Evolutionary conservation across 2,888 invertebrate genomes (phyloP), one percentile per base, ranked within the genome.

Genomic region (Alentia gelatinosa): DNA sequence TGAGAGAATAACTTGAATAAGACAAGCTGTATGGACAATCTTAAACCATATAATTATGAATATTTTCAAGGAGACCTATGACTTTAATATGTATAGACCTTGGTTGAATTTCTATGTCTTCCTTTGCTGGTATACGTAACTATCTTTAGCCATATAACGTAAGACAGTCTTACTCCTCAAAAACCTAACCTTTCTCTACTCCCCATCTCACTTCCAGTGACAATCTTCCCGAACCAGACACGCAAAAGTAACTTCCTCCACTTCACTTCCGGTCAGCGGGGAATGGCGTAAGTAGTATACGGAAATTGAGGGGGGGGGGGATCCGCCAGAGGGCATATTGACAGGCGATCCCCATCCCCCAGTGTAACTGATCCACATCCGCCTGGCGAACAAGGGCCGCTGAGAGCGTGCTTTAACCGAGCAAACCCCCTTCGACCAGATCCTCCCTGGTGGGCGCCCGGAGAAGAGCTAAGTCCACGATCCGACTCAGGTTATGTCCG

Each of bases 191-290:
- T 30, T n/a, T 12, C 26, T 12, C 74, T 5, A 19, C 74, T n/a
- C 74, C 74, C 30, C 1, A 26, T 33, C 74, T 19, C 19, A 15
- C 74, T 30, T 33, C 74, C 74, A 74, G 30, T 15, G 74, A 15
- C 74, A n/a, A n/a, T n/a, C n/a, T n/a, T n/a, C n/a, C n/a, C n/a
- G n/a, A n/a, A 74, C n/a, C 56, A 56, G 56, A 12, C 30, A 74
- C 33, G 30, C 74, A 15, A 74, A 15, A 26, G 15, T 26, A 15
- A 26, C 74, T 33, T 74, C 33, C 74, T 15, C 30, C 30, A 74
- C 33, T 33, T 74, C 12, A 74, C 74, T 74, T 74, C 74, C 74
- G 74, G 74, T 74, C 74, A 74, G 12, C 74, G 30, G 74, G 74
- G 74, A 1, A 3, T 1, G 19, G 1, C 4, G 30, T 15, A 7